phyloP scores from a whole-genome alignment of 2,113 vertebrate genomes.

The Corythaeola cristata region DNA sequence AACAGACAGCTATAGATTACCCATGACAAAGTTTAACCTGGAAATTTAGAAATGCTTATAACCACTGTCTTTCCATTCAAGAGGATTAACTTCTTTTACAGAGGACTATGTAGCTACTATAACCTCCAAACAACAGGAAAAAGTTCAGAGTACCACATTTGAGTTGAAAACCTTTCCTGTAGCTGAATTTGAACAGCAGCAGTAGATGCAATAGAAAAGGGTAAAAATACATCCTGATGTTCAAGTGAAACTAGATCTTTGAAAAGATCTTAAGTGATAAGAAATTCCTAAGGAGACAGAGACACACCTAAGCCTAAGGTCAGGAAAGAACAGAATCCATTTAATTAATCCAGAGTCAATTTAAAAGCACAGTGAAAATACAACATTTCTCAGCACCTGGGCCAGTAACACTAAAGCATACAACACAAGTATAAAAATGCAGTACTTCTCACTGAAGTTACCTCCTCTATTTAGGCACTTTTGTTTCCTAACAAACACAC shows the following conservation, averaged over 20 bases:
- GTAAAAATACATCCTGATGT: background rate
- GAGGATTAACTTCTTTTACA: background rate
- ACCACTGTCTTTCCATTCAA: background rate
- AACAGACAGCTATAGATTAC: background rate
- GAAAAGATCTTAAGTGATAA: background rate
- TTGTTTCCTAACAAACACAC: background rate
- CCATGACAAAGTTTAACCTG: background rate
- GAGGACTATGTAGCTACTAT: background rate
- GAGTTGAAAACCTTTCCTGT: background rate
- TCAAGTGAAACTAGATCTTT: background rate
- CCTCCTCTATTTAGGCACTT: background rate
- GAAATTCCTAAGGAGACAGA: background rate
- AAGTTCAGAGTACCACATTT: background rate
- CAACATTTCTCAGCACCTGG: background rate
- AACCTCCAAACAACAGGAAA: background rate
- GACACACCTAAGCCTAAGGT: background rate
- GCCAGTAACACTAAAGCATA: background rate
- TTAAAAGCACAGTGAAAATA: background rate
- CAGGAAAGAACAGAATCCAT: background rate
- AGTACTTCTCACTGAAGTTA: background rate
- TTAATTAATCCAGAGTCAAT: background rate
- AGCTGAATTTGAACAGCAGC: background rate
- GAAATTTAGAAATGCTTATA: background rate
- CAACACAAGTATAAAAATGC: background rate
- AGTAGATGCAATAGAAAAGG: background rate